Evolutionary conservation across 2,113 vertebrate genomes (phyloP).

Genomic region (Siniperca knerii): DNA sequence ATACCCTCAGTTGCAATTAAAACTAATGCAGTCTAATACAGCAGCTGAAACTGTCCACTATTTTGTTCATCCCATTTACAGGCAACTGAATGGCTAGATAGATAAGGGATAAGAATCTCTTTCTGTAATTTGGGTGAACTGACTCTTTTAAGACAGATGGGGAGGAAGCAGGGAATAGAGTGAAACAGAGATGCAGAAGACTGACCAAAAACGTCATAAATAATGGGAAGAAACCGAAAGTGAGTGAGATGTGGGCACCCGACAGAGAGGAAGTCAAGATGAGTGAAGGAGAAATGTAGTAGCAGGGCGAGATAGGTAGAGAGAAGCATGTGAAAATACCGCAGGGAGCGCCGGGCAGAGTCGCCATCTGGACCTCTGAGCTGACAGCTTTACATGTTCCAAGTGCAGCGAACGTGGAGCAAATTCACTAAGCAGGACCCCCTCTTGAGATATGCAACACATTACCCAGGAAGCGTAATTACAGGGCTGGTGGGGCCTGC

Average conservation of each 20-base stretch:
- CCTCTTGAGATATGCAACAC: constrained; percentile 64
- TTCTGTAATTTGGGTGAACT: background rate
- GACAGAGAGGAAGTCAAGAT: constrained; percentile 6
- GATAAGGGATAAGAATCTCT: background rate
- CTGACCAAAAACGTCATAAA: constrained; percentile 10
- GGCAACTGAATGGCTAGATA: background rate
- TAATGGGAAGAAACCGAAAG: constrained; percentile 1
- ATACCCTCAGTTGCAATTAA: background rate
- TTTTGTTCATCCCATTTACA: background rate
- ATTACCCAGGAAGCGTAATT: constrained; percentile 65
- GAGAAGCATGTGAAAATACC: constrained; percentile 37
- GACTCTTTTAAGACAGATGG: background rate
- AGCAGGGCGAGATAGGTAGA: constrained; percentile 34
- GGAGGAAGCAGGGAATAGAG: background rate
- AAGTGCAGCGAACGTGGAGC: constrained; percentile 46
- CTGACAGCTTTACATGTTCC: constrained; percentile 76
- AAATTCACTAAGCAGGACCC: constrained; percentile 48
- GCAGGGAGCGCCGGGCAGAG: constrained; percentile 48
- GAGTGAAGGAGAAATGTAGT: background rate
- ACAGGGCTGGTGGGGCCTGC: constrained; percentile 49
- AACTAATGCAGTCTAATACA: background rate
- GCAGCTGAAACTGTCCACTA: background rate
- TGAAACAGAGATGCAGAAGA: background rate
- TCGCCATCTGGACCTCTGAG: constrained; percentile 78
- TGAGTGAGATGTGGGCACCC: background rate